Percentiles rank a stretch among this genome's conserved stretches.
Evolutionary conservation across 2,888 invertebrate species (phyloP).

Genomic region (Sthenelais limicola): DNA sequence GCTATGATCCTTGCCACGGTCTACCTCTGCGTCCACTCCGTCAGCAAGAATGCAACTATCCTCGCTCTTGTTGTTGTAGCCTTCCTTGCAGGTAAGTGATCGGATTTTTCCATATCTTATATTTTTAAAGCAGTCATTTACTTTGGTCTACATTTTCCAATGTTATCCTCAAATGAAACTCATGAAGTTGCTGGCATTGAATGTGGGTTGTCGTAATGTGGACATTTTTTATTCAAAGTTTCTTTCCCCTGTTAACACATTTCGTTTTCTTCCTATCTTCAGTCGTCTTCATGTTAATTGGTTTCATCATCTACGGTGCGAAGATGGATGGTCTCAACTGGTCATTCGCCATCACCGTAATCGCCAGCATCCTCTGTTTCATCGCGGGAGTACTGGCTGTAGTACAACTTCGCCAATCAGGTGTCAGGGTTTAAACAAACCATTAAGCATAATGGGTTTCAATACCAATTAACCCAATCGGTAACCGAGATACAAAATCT

Average conservation of each 20-base stretch:
- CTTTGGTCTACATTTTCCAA: no score
- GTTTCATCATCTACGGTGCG: slow-evolving; percentile 51
- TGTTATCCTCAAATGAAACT: no score
- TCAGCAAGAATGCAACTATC: slow-evolving; percentile 56
- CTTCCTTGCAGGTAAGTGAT: slow-evolving; percentile 54
- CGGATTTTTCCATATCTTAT: no score
- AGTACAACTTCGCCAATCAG: slow-evolving; percentile 52
- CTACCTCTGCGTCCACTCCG: slow-evolving; percentile 55
- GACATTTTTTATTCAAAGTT: no score
- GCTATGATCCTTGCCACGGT: slow-evolving; percentile 52
- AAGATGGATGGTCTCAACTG: slow-evolving; percentile 45
- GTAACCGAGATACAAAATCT: neutral
- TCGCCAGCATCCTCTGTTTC: slow-evolving; percentile 50
- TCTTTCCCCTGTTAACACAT: neutral
- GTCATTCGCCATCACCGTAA: slow-evolving; percentile 52
- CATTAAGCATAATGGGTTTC: neutral
- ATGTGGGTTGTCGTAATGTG: no score
- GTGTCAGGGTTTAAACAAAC: slow-evolving; percentile 49
- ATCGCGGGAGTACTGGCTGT: slow-evolving; percentile 53
- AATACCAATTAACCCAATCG: slow-evolving; percentile 15
- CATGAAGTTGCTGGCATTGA: no score
- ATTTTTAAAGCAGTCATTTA: no score
- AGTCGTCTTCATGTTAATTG: slow-evolving; percentile 54
- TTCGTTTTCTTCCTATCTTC: slow-evolving; percentile 20
- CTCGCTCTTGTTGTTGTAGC: slow-evolving; percentile 54